These are phyloP conservation scores for Proteles cristata DNA, from an alignment of 2,113 vertebrate species.

Conservation along the genomic window DNA sequence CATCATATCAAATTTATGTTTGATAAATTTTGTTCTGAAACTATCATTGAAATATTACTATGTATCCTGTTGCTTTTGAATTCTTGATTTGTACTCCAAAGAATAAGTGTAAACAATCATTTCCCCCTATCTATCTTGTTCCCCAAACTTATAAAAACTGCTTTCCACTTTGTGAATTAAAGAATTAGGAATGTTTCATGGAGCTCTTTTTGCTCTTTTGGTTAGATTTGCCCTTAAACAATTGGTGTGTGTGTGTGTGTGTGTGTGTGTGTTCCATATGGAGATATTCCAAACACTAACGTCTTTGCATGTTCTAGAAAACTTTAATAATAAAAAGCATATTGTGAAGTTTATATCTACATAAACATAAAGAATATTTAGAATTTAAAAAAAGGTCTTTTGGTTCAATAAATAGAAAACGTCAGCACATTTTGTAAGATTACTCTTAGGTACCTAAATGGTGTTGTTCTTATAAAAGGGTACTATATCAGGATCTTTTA, in stretches of 20 bases:
- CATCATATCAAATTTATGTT: background rate
- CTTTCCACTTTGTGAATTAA: background rate
- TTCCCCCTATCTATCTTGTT: background rate
- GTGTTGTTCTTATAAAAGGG: background rate
- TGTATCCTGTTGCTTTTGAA: background rate
- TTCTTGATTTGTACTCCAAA: background rate
- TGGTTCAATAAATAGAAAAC: background rate
- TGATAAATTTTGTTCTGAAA: constrained; percentile 10
- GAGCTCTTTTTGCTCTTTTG: background rate
- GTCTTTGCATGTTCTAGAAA: background rate
- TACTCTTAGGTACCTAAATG: background rate
- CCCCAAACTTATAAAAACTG: background rate
- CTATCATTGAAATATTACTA: background rate
- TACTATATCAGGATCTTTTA: background rate
- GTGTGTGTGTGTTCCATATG: background rate
- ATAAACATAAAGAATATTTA: background rate
- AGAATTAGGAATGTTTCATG: background rate
- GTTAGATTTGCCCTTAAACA: background rate
- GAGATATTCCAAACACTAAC: background rate
- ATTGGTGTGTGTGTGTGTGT: background rate
- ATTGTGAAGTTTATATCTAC: background rate
- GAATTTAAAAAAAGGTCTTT: background rate
- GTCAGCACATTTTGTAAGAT: background rate
- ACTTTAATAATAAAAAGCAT: background rate
- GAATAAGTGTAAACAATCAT: background rate